These are phyloP conservation scores for Ammodytes dubius DNA, from an alignment of 2,113 vertebrate species.

Conservation along the genomic window DNA sequence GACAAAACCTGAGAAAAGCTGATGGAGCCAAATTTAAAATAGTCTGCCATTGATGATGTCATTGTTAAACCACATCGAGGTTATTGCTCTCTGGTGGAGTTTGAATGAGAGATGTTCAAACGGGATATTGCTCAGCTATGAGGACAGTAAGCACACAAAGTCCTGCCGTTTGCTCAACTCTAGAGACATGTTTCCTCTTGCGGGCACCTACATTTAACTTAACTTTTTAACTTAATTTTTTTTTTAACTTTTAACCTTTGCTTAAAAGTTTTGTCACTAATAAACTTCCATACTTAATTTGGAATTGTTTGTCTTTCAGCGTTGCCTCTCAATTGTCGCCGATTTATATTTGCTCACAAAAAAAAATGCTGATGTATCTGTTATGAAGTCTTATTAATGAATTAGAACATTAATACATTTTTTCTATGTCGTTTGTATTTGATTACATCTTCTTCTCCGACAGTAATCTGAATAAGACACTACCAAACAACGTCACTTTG, in stretches of 20 bases:
- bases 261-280: background rate
- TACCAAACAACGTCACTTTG: background rate
- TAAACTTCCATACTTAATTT: background rate
- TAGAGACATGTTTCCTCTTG: background rate
- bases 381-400: background rate
- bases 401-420: background rate
- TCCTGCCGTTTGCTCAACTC: background rate
- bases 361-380: background rate
- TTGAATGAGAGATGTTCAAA: background rate
- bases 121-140: no score
- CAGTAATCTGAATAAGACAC: constrained; percentile 24
- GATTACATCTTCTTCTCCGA: background rate
- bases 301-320: background rate
- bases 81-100: background rate
- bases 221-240: background rate
- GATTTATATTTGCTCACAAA: background rate
- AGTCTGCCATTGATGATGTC: background rate
- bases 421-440: background rate
- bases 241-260: background rate
- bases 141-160: no score
- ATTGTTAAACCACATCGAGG: background rate
- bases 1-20: no score
- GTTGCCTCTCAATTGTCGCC: background rate
- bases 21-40: no score
- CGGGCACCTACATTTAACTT: background rate